Base-by-base conservation (phyloP, 2,888 invertebrate species). In the Boloria euphrosyne region DNA sequence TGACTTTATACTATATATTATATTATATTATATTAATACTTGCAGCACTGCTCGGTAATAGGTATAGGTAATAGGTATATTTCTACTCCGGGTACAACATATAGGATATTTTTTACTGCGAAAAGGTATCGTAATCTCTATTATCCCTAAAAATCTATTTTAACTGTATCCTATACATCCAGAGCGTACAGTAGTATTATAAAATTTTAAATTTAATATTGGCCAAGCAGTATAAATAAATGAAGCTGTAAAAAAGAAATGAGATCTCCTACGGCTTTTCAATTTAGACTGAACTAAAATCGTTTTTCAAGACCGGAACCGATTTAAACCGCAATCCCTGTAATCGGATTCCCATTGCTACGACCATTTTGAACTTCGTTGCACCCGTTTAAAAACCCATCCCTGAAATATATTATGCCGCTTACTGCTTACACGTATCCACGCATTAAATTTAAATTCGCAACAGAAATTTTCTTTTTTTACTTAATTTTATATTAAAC, bases 221-320 rank as follows among this genome's bases (percentile, higher is more conserved):
- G 17, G 27, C 17, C 47, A 31, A 31, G 59, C 31, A 31, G 27
- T 47, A 59, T 59, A 59, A 59, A 59, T 59, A 59, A 59, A 59
- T 59, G 59, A 59, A 27, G 31, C 59, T 49, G 49, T 59, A 59
- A 59, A 47, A 58, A 49, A 59, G 59, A 59, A 59, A 59, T 31
- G 49, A 59, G 49, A 59, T 59, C 49, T 59, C 59, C 31, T 59
- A 59, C 59, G 59, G 49, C 54, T 46, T 54, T 65, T 55, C 64
- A 58, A 60, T 69, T 54, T 53, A 62, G 58, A 50, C 49, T 62
- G 61, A 55, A 70, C 78, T 58, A 49, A 76, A 85, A 84, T 84
- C 82, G 84, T 83, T 86, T 84, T 85, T 83, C 80, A 83, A 84
- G 84, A 83, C 80, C 80, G 78, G 75, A 79, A 78, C 74, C 84